Evolutionary conservation across 2,797 vertebrate genomes (phyloP).

Genomic region (Gallirallus australis): DNA sequence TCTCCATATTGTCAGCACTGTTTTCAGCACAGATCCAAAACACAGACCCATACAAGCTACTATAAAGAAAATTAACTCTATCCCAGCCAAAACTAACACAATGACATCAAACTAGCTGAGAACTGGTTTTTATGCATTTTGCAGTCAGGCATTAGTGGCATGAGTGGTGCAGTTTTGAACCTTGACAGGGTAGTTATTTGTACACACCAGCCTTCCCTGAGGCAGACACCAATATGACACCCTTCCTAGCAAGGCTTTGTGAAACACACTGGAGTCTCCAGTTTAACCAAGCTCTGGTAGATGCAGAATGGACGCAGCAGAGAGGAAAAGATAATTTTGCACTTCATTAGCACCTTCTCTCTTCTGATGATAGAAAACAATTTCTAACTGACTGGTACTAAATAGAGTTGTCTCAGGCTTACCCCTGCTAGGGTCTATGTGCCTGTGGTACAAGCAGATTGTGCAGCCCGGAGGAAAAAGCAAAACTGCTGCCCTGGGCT

Average conservation of each 20-base stretch:
- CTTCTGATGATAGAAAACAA: neutral
- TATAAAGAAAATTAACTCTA: too few relatives aligned
- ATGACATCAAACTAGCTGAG: neutral
- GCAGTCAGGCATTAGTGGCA: neutral
- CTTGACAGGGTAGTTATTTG: neutral
- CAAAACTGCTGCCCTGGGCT: neutral
- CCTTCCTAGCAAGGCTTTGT: neutral
- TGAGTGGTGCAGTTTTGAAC: accelerated
- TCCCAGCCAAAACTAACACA: too few relatives aligned
- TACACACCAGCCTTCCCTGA: neutral
- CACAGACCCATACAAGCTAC: too few relatives aligned
- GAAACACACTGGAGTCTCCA: neutral
- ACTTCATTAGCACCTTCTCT: neutral
- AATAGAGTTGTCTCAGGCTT: neutral
- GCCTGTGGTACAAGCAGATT: neutral
- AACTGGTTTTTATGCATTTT: neutral
- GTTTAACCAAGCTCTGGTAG: neutral
- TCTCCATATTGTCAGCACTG: too few relatives aligned
- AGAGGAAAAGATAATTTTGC: neutral
- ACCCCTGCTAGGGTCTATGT: too few relatives aligned
- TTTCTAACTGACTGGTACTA: neutral
- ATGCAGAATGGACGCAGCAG: neutral
- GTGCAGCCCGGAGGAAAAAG: neutral
- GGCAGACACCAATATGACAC: neutral
- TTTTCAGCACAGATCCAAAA: too few relatives aligned